Evolutionary conservation across 2,888 invertebrate species (phyloP).

Genomic region (Stenolophus ochropezus): DNA sequence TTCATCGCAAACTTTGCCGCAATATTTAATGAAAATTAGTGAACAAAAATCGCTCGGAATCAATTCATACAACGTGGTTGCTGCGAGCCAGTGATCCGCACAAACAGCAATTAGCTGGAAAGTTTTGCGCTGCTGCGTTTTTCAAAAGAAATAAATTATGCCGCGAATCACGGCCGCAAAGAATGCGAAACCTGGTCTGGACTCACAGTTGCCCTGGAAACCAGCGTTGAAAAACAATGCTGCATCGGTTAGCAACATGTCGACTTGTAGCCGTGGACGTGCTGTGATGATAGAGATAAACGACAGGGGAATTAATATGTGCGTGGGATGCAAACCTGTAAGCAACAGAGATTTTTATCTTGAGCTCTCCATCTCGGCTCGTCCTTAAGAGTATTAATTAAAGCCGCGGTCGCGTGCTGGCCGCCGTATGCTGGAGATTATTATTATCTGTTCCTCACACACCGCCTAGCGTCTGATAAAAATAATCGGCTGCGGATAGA

Average conservation of each 20-base stretch:
- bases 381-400: conserved; percentile 52
- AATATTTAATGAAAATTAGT: conserved; percentile 72
- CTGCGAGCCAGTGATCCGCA: conserved; percentile 53
- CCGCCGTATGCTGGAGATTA: conserved; percentile 22
- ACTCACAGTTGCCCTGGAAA: neutral
- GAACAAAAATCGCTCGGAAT: conserved; percentile 65
- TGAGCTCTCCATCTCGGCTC: conserved; percentile 5
- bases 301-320: too few species aligned
- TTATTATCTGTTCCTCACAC: conserved; percentile 7
- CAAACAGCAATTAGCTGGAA: conserved; percentile 56
- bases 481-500: conserved; percentile 68
- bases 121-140: conserved; percentile 34
- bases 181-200: neutral
- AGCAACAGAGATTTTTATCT: conserved; percentile 52
- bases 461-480: conserved; percentile 67
- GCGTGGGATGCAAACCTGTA: conserved; percentile 21
- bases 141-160: conserved; percentile 55
- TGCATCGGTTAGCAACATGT: too few species aligned
- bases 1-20: conserved; percentile 64
- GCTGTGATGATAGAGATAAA: too few species aligned
- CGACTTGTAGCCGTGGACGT: too few species aligned
- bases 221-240: neutral
- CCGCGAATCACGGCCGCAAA: neutral
- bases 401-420: conserved; percentile 50
- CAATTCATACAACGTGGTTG: conserved; percentile 64